Evolutionary conservation across 2,797 vertebrate genomes (phyloP).

Genomic region (Enteromius treurensis): DNA sequence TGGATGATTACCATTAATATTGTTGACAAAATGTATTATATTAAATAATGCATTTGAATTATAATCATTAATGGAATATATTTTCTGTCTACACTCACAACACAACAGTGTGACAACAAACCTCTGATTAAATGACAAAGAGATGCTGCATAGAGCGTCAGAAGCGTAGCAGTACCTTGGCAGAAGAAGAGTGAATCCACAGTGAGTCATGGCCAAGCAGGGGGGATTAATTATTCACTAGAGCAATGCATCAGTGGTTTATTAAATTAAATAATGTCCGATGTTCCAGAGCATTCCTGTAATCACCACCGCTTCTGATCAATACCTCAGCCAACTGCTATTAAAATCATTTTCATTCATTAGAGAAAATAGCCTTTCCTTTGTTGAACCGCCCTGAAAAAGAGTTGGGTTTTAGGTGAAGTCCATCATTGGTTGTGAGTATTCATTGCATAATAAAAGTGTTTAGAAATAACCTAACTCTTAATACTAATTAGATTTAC

Average conservation of each 20-base stretch:
- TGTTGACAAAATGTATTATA: not conserved
- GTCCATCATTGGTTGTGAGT: constrained; percentile 44
- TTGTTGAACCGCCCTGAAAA: constrained; percentile 30
- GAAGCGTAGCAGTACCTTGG: constrained; percentile 28
- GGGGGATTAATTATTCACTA: constrained; percentile 55
- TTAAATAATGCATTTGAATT: not conserved
- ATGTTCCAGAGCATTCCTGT: constrained; percentile 56
- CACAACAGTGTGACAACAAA: not conserved
- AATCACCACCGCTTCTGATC: constrained; percentile 56
- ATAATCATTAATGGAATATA: not conserved
- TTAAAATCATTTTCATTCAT: constrained; percentile 61
- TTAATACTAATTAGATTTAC: constrained; percentile 32
- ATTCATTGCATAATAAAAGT: constrained; percentile 37
- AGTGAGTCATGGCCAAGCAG: constrained; percentile 45
- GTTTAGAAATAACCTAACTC: constrained; percentile 25
- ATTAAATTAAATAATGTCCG: constrained; percentile 62
- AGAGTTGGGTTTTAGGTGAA: constrained; percentile 38
- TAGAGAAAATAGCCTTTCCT: constrained; percentile 38
- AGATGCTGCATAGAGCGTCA: constrained; percentile 9
- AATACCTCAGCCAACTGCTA: constrained; percentile 57
- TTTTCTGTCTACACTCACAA: not conserved
- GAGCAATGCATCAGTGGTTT: constrained; percentile 59
- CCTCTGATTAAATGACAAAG: not conserved
- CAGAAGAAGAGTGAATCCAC: constrained; percentile 41
- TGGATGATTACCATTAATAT: not conserved